phyloP scores from a whole-genome alignment of 2,888 invertebrate genomes.

The Dicranocentrus wangi region DNA sequence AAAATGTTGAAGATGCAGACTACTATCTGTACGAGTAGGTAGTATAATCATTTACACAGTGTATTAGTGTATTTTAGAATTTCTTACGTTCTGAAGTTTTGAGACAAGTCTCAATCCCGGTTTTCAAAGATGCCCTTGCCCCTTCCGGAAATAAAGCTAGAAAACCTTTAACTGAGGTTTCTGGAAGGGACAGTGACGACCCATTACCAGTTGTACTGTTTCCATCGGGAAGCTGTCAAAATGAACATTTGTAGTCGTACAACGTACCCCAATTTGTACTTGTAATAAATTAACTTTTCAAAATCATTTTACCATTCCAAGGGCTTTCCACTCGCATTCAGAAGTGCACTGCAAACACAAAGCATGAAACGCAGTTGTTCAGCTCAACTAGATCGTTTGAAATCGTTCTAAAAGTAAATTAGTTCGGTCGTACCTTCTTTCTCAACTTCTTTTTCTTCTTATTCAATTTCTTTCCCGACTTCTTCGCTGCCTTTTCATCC shows the following conservation, averaged over 20 bases:
- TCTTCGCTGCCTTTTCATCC: constrained; percentile 6
- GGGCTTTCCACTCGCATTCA: constrained; percentile 37
- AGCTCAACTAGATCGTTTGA: not conserved
- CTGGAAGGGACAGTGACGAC: not conserved
- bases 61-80: not conserved
- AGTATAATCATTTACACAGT: not conserved
- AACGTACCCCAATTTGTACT: not conserved
- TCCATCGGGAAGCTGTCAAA: not conserved
- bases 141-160: constrained; percentile 16
- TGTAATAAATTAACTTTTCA: not conserved
- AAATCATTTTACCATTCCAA: constrained; percentile 26
- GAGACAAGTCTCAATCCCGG: constrained; percentile 22
- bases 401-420: not conserved
- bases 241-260: not conserved
- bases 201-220: not conserved
- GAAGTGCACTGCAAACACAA: constrained; percentile 15
- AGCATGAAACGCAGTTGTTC: not conserved
- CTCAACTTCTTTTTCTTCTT: constrained; percentile 29
- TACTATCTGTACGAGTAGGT: no score
- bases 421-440: constrained; percentile 19
- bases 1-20: not conserved
- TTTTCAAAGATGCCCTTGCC: not conserved
- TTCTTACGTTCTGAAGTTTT: constrained; percentile 11
- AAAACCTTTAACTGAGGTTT: not conserved
- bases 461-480: constrained; percentile 21